Evolutionary conservation across 2,797 vertebrate genomes (phyloP), one percentile per base, ranked within the genome.

Genomic region (Anguilla pacifica): DNA sequence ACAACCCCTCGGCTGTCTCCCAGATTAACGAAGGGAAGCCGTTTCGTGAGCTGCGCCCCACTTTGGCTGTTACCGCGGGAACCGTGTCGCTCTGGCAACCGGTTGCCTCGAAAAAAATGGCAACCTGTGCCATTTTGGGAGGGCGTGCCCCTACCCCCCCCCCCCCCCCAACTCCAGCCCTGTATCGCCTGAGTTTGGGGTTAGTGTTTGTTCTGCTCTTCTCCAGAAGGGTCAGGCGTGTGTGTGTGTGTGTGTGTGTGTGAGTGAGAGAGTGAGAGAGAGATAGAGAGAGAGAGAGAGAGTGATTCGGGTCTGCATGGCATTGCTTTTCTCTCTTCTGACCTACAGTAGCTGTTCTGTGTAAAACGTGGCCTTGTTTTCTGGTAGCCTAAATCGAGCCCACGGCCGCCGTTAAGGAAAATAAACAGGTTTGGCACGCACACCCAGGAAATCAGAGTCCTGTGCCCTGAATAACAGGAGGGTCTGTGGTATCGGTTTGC

Each of bases 41-140:
- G 85, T 81, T 85, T 88, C 46, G 55, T 86, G 35, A 53, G 55
- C 79, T n/a, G 67, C 46, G 31, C 85, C 49, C 84, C 67, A 83
- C 83, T 72, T 86, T 86, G 85, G 19, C 70, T 7, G 83, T 90
- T 88, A 39, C 85, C 87, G 51, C 2, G 72, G 87, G 84, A 90
- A 90, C 87, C 84, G 88, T 86, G 88, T 91, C 46, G 7, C 84
- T 57, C 59, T 49, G 77, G 88, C 89, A 86, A 86, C 87, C 83
- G 86, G 72, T 46, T 39, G 31, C 49, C 22, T 28, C 53, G 13
- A 84, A 43, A 2, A 46, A 64, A 46, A 35, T 84, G 10, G 31
- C 13, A 28, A 84, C 57, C 79, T 31, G 77, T 55, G 22, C 74
- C n/a, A 25, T 0, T 2, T 87, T 5, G 6, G 77, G 70, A 72